Evolutionary conservation across 2,888 invertebrate species (phyloP).

Genomic region (Ophion ellenae): DNA sequence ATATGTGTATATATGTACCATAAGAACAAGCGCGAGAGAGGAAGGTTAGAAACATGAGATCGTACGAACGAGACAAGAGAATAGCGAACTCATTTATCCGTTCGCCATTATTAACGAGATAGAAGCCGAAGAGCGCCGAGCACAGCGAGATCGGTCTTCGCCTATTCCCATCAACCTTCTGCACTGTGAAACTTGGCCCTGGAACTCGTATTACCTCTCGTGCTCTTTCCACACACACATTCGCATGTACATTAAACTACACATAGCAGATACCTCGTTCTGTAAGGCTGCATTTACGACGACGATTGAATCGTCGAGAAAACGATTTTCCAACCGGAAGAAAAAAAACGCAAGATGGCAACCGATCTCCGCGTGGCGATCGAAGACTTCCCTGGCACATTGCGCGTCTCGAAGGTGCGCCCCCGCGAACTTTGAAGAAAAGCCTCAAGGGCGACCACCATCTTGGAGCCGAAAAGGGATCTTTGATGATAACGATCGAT

Average conservation of each 20-base stretch:
- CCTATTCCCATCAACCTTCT: conserved; percentile 58
- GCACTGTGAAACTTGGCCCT: conserved; percentile 55
- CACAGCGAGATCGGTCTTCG: conserved; percentile 54
- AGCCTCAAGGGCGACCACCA: too few relatives aligned
- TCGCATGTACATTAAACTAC: conserved; percentile 2
- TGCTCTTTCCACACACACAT: conserved; percentile 22
- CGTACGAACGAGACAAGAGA: conserved; percentile 65
- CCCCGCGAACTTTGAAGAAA: too few relatives aligned
- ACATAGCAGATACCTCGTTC: conserved; percentile 14
- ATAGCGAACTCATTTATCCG: conserved; percentile 68
- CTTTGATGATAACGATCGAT: too few relatives aligned
- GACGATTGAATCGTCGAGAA: conserved; percentile 26
- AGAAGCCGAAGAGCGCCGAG: conserved; percentile 52
- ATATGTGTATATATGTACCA: conserved; percentile 9
- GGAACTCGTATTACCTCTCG: conserved; percentile 47
- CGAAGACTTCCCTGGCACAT: neutral
- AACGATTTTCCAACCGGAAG: conserved; percentile 3
- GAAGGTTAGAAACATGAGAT: conserved; percentile 62
- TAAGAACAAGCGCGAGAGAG: conserved; percentile 46
- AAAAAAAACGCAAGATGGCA: conserved; percentile 35
- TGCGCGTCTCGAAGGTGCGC: too few relatives aligned
- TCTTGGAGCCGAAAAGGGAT: too few relatives aligned
- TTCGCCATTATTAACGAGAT: conserved; percentile 66
- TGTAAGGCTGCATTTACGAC: neutral
- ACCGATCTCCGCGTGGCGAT: conserved; percentile 29